Conservation (phyloP, 2,888 invertebrate genomes). For the Ganaspis brasiliensis region DNA sequence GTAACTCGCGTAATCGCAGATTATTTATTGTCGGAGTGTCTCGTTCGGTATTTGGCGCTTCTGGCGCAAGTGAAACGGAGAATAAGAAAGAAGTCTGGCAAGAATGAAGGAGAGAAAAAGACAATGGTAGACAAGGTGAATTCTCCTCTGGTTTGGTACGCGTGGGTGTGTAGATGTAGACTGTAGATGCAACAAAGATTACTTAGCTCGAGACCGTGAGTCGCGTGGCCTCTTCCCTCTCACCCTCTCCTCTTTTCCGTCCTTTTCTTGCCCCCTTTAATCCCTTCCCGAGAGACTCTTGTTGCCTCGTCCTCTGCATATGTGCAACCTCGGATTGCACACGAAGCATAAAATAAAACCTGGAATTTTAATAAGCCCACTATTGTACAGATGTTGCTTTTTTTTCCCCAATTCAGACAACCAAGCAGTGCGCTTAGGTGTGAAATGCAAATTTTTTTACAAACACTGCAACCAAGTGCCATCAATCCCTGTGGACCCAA, state of each 20-base stretch:
- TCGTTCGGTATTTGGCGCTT: conserved; percentile 47
- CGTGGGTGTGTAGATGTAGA: conserved; percentile 74
- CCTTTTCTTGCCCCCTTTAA: conserved; percentile 49
- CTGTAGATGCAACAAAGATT: conserved; percentile 73
- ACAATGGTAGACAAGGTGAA: conserved; percentile 65
- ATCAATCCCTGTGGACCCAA: conserved; percentile 5
- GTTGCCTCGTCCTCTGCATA: conserved; percentile 47
- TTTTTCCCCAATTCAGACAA: conserved; percentile 65
- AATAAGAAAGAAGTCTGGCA: conserved; percentile 39
- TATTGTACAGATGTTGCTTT: conserved; percentile 71
- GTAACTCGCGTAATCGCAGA: conserved; percentile 46
- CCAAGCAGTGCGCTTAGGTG: conserved; percentile 58
- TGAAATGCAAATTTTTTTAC: conserved; percentile 34
- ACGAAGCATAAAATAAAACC: conserved; percentile 74
- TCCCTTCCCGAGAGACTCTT: conserved; percentile 49
- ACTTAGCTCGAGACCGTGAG: conserved; percentile 65
- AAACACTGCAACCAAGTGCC: background rate
- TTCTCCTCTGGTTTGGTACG: conserved; percentile 64
- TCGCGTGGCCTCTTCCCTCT: conserved; percentile 73
- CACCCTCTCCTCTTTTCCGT: conserved; percentile 55
- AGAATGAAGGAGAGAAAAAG: conserved; percentile 53
- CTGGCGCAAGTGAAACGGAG: conserved; percentile 40
- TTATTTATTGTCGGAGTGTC: conserved; percentile 57
- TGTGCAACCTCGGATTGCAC: conserved; percentile 61
- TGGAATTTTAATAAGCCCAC: conserved; percentile 77